Conservation (phyloP, 2,113 vertebrate genomes). For the Lonchura striata region DNA sequence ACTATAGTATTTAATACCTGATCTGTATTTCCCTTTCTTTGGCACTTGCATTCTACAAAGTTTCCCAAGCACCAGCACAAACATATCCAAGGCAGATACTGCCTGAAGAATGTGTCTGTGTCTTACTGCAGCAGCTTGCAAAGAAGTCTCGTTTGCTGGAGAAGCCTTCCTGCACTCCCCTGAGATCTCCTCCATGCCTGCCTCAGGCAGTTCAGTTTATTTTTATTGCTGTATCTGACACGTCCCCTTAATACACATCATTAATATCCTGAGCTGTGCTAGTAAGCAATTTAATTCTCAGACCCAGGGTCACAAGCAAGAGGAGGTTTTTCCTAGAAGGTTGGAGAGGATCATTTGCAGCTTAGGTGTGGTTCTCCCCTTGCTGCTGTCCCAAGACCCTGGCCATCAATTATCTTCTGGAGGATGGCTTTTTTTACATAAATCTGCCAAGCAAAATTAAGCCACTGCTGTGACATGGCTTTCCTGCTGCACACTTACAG, state of each 20-base stretch:
- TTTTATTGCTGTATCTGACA: constrained; percentile 60
- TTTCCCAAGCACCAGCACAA: background rate
- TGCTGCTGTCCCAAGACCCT: background rate
- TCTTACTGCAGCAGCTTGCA: constrained; percentile 8
- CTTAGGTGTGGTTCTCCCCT: background rate
- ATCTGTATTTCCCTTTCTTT: background rate
- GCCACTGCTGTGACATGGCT: background rate
- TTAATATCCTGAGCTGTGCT: constrained; percentile 21
- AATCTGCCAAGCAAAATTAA: background rate
- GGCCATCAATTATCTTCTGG: background rate
- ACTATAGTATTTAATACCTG: background rate
- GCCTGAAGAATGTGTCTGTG: background rate
- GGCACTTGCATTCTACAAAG: background rate
- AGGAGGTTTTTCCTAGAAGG: background rate
- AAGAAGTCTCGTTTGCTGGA: constrained; percentile 1
- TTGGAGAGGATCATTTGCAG: background rate
- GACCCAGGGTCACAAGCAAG: background rate
- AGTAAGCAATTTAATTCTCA: constrained; percentile 38
- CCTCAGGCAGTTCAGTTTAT: constrained; percentile 43
- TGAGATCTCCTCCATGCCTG: constrained; percentile 14
- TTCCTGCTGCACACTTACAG: background rate
- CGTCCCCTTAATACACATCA: background rate
- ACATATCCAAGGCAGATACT: background rate
- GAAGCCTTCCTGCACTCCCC: constrained; percentile 30
- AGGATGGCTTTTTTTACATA: background rate